A percentile compares a stretch with the other conserved stretches of the same genome.
Evolutionary conservation across 1,140 invertebrate genomes (phyloP).

Genomic region (Drosophila nasuta): DNA sequence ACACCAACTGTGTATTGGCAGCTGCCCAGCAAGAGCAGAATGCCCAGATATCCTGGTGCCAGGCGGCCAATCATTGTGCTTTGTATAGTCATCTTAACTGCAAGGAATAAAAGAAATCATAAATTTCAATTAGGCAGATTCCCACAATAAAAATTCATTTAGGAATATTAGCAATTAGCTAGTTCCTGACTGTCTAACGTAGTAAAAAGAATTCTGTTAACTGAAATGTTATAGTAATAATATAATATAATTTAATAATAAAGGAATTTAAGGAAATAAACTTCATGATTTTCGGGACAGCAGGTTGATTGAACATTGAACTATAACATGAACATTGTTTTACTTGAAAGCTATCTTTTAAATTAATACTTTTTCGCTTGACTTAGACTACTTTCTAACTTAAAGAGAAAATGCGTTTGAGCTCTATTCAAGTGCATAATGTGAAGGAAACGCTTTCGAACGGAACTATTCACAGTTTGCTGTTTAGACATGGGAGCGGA

Average conservation of each 20-base stretch:
- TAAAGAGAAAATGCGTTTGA: neutral
- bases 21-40: slow-evolving; percentile 61
- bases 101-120: slow-evolving; percentile 15
- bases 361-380: neutral
- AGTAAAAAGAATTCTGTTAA: too few relatives aligned
- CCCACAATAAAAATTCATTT: too few relatives aligned
- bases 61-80: slow-evolving; percentile 26
- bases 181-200: neutral
- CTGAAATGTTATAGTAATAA: too few relatives aligned
- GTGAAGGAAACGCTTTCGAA: neutral
- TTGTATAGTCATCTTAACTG: slow-evolving; percentile 62
- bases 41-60: slow-evolving; percentile 45
- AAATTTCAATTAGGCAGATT: neutral
- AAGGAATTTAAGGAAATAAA: too few relatives aligned
- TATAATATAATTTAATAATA: too few relatives aligned
- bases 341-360: neutral
- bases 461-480: slow-evolving; percentile 2
- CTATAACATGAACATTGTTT: too few relatives aligned
- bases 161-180: neutral
- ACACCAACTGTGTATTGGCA: slow-evolving; percentile 56
- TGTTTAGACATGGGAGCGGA: slow-evolving; percentile 21
- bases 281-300: too few relatives aligned
- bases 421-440: neutral
- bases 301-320: too few relatives aligned
- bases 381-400: neutral